These are phyloP conservation scores for Esox niger DNA, from an alignment of 2,113 vertebrate species.

Conservation along the genomic window DNA sequence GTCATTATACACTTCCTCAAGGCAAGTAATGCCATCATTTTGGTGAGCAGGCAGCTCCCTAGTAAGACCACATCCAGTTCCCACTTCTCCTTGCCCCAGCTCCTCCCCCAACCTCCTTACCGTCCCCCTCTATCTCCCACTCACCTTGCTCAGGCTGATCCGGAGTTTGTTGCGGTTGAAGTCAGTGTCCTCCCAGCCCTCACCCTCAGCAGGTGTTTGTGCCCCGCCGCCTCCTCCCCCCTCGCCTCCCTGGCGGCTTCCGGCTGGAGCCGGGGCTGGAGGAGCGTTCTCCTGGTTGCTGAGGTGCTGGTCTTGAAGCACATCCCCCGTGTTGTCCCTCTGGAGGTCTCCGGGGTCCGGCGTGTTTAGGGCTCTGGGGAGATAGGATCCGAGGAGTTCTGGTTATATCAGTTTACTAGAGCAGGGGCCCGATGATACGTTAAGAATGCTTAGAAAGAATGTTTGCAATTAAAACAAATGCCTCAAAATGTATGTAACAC, in stretches of 20 bases:
- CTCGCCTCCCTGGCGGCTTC: slow-evolving; percentile 70
- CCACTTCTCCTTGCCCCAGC: too few species aligned
- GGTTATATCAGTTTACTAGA: background rate
- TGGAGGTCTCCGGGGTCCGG: slow-evolving; percentile 86
- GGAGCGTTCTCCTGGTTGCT: slow-evolving; percentile 98
- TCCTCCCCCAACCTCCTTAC: too few species aligned
- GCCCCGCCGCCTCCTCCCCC: slow-evolving; percentile 33
- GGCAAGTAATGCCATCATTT: too few species aligned
- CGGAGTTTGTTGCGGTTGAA: slow-evolving; percentile 98
- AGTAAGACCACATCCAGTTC: too few species aligned
- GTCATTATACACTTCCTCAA: too few species aligned
- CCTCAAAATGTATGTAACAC: too few species aligned
- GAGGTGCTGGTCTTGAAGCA: slow-evolving; percentile 93
- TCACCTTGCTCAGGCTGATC: slow-evolving; percentile 96
- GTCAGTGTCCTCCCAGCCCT: slow-evolving; percentile 96
- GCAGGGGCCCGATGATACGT: too few species aligned
- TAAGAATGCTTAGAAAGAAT: too few species aligned
- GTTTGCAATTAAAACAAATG: too few species aligned
- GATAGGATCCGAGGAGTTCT: background rate
- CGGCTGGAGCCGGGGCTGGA: slow-evolving; percentile 70
- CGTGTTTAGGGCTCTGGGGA: slow-evolving; percentile 84
- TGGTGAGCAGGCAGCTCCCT: too few species aligned
- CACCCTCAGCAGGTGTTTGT: slow-evolving; percentile 76
- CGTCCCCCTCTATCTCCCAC: too few species aligned
- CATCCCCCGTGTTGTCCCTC: slow-evolving; percentile 95